phyloP scores from a whole-genome alignment of 2,888 invertebrate genomes.

The Tromatobia lineatoria region DNA sequence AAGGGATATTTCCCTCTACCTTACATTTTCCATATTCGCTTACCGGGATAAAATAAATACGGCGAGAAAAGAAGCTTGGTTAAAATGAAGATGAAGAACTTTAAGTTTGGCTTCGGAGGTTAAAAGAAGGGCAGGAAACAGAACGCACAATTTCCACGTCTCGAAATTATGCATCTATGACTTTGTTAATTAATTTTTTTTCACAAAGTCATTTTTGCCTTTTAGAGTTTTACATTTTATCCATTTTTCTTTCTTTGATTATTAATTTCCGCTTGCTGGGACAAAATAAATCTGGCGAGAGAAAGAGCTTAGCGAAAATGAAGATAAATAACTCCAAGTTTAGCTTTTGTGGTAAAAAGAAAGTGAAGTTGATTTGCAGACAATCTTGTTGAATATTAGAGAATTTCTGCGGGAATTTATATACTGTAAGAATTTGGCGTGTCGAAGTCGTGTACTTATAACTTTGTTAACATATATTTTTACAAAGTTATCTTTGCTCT shows the following conservation, averaged over 20 bases:
- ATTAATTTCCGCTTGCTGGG: too few relatives aligned
- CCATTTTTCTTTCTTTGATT: too few relatives aligned
- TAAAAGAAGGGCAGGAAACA: too few relatives aligned
- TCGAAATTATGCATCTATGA: too few relatives aligned
- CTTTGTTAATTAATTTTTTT: too few relatives aligned
- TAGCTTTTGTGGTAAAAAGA: conserved; percentile 98
- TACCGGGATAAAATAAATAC: conserved; percentile 73
- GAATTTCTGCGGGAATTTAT: background rate
- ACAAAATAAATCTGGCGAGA: conserved; percentile 74
- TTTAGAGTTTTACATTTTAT: too few relatives aligned
- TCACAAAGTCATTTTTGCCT: too few relatives aligned
- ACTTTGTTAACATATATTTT: conserved; percentile 53
- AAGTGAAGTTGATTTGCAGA: conserved; percentile 73
- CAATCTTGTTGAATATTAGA: background rate
- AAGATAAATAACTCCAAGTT: conserved; percentile 93
- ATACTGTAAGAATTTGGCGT: conserved; percentile 36
- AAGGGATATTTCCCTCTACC: too few relatives aligned
- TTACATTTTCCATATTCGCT: too few relatives aligned
- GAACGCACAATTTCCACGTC: too few relatives aligned
- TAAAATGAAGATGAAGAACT: conserved; percentile 91
- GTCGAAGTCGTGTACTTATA: conserved; percentile 21
- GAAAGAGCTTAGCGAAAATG: conserved; percentile 86
- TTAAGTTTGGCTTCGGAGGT: too few relatives aligned
- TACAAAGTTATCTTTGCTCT: conserved; percentile 3
- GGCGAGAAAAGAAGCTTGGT: conserved; percentile 81